Evolutionary conservation across 2,888 invertebrate genomes (phyloP), one percentile per base, ranked within the genome.

Genomic region (Eupithecia exiguata): DNA sequence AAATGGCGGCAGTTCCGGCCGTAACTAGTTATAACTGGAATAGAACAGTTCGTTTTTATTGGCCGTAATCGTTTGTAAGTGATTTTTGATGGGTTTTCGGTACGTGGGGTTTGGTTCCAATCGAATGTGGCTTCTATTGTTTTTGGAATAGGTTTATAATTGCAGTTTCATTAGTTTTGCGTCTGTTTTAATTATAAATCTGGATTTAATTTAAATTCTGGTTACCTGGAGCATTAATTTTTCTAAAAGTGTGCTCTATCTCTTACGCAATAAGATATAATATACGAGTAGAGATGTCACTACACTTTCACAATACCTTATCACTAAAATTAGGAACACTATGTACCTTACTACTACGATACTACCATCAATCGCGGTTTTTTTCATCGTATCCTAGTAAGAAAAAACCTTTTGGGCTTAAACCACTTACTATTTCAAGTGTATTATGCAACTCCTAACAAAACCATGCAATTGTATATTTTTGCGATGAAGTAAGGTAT

Each of bases 11-110:
- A 40, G 71, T 70, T 69, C 65, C 76, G 77, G 81, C 73, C 76
- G 75, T 77, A 80, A 82, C 83, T 85, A 85, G 84, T 82, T 82
- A 83, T 80, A 78, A 74, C 75, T 53, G 74, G 74, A 73, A 76
- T 68, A 69, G 71, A 78, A 73, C 75, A 82, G 83, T 87, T 84
- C 78, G 82, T 83, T 88, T 88, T 88, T 88, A 88, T 86, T 82
- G 82, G 73, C 78, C 81, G 81, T 81, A 81, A 85, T 82, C 81
- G 80, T 78, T 82, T 82, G 81, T 84, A 84, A 87, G 86, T 87
- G 85, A 85, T 86, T 84, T 85, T 83, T 85, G 82, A 85, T 84
- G 75, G 80, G 72, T 78, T 76, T 76, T 71, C 72, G 38, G 75
- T 75, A 83, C 83, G 83, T 82, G 75, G 78, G 71, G 76, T 77